Evolutionary conservation across 2,888 invertebrate genomes (phyloP).

Genomic region (Thymelicus sylvestris): DNA sequence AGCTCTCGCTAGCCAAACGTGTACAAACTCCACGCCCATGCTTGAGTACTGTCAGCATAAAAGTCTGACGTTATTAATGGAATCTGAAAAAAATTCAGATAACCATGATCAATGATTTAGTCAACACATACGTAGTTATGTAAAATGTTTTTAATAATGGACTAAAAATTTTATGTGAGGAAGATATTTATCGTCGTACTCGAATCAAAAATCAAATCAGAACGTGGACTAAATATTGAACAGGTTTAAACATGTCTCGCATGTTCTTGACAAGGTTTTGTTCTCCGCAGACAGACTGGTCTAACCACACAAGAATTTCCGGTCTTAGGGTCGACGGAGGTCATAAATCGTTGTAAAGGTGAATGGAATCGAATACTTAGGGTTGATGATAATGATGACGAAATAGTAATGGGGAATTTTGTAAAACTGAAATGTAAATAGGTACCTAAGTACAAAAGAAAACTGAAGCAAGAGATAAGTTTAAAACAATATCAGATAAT

Average conservation of each 20-base stretch:
- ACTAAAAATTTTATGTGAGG: background rate
- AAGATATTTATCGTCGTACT: background rate
- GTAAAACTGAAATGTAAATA: too few species aligned
- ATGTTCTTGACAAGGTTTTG: conserved; percentile 12
- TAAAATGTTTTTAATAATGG: background rate
- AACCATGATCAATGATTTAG: too few species aligned
- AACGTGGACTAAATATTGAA: conserved; percentile 1
- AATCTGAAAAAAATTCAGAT: too few species aligned
- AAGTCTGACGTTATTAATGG: too few species aligned
- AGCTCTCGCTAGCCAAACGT: too few species aligned
- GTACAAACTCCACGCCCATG: too few species aligned
- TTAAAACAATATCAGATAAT: too few species aligned
- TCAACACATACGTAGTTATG: background rate
- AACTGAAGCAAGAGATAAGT: too few species aligned
- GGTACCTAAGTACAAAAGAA: too few species aligned
- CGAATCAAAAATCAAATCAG: background rate
- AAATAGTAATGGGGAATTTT: background rate
- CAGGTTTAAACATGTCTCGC: conserved; percentile 1
- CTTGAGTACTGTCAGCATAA: too few species aligned
- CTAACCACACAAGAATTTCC: conserved; percentile 59
- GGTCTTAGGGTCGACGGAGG: conserved; percentile 50
- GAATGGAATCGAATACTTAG: conserved; percentile 23
- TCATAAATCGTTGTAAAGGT: conserved; percentile 41
- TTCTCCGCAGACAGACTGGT: conserved; percentile 13
- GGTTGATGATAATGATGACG: conserved; percentile 4